Evolutionary conservation across 2,888 invertebrate genomes (phyloP).

Genomic region (Drosophila leonis): DNA sequence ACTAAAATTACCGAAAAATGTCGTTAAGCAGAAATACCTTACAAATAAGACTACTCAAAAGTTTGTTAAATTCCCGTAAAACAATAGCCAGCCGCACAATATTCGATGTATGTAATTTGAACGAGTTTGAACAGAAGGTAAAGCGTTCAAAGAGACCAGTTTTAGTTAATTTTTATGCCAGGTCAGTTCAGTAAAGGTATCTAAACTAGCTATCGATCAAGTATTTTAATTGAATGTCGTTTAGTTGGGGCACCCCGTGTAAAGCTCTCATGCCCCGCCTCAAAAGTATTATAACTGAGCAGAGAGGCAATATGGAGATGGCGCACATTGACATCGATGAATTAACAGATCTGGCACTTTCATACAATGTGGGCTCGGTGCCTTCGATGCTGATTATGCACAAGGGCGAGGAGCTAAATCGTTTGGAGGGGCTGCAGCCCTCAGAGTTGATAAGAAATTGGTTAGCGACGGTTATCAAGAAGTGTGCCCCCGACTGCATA

Average conservation of each 20-base stretch:
- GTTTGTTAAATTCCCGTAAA: conserved; percentile 4
- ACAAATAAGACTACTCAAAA: conserved; percentile 7
- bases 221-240: not conserved
- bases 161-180: conserved; percentile 97
- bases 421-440: conserved; percentile 95
- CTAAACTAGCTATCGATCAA: not conserved
- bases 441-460: conserved; percentile 94
- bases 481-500: conserved; percentile 4
- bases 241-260: conserved; percentile 98
- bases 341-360: conserved; percentile 93
- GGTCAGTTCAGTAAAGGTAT: conserved; percentile 87
- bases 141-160: conserved; percentile 94
- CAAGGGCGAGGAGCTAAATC: conserved; percentile 93
- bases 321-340: conserved; percentile 98
- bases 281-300: conserved; percentile 92
- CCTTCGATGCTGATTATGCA: conserved; percentile 95
- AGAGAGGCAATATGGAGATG: conserved; percentile 92
- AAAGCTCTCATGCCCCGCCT: conserved; percentile 94
- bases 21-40: conserved; percentile 12
- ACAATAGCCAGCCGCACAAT: conserved; percentile 81
- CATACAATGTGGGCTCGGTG: conserved; percentile 94
- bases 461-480: conserved; percentile 86
- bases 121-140: conserved; percentile 95
- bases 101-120: conserved; percentile 95
- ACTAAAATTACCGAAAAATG: conserved; percentile 29